These are phyloP conservation scores for Malacoraja senta DNA, from an alignment of 2,797 vertebrate genomes.

Conservation along the genomic window DNA sequence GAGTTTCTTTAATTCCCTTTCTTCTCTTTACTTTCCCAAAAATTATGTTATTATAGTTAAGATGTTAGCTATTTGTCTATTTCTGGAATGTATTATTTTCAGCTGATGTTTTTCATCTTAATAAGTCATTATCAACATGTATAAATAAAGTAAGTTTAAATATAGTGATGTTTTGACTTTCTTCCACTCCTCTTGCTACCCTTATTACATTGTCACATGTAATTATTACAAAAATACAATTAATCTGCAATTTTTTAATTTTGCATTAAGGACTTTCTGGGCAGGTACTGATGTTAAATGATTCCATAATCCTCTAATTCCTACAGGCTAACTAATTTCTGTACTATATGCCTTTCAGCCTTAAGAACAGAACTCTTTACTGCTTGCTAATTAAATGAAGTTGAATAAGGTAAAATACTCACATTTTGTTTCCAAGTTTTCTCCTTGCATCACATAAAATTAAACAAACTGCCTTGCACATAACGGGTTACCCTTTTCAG, in stretches of 20 bases:
- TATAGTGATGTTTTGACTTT: constrained; percentile 2
- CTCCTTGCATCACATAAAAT: neutral
- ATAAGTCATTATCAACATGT: constrained; percentile 6
- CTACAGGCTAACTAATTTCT: neutral
- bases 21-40: neutral
- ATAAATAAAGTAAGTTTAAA: constrained; percentile 27
- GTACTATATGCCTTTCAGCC: neutral
- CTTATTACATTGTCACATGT: neutral
- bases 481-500: neutral
- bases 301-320: neutral
- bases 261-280: too few relatives aligned
- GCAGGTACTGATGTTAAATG: neutral
- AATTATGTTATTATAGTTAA: neutral
- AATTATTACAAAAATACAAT: constrained; percentile 3
- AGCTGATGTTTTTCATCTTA: neutral
- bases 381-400: neutral
- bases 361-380: neutral
- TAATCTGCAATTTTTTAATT: neutral
- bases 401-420: neutral
- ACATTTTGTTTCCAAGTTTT: too few relatives aligned
- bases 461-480: neutral
- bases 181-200: too few relatives aligned
- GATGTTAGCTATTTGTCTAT: constrained; percentile 25
- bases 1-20: neutral
- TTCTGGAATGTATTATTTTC: constrained; percentile 21